Evolutionary conservation across 2,888 invertebrate genomes (phyloP).

Genomic region (Parelbella ahira): DNA sequence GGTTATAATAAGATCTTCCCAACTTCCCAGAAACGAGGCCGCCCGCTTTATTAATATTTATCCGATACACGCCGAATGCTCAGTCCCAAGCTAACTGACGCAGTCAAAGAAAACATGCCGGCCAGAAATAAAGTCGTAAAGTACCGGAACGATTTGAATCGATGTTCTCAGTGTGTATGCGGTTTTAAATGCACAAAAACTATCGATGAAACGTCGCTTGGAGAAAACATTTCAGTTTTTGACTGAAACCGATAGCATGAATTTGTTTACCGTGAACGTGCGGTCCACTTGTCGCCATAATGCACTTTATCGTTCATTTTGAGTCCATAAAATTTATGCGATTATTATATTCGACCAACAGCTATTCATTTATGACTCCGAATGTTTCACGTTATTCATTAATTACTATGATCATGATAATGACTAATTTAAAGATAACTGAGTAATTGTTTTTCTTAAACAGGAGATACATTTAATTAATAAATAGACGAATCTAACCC

Average conservation of each 20-base stretch:
- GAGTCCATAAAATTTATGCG: too few species aligned
- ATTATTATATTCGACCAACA: too few species aligned
- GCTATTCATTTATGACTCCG: too few species aligned
- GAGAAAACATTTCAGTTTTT: constrained; percentile 52
- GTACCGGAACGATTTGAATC: constrained; percentile 75
- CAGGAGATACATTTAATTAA: too few species aligned
- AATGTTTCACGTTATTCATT: too few species aligned
- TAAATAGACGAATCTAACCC: too few species aligned
- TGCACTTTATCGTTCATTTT: constrained; percentile 8
- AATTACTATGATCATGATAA: too few species aligned
- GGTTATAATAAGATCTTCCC: constrained; percentile 80
- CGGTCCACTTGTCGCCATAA: constrained; percentile 36
- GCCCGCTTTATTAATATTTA: constrained; percentile 79
- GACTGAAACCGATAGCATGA: constrained; percentile 40
- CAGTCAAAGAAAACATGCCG: constrained; percentile 76
- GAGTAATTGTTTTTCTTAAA: too few species aligned
- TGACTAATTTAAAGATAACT: too few species aligned
- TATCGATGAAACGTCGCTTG: constrained; percentile 56
- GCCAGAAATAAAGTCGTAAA: constrained; percentile 79
- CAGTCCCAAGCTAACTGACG: constrained; percentile 74
- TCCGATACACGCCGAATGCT: constrained; percentile 71
- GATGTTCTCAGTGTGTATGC: constrained; percentile 69
- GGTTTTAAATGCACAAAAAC: constrained; percentile 66
- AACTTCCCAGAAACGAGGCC: constrained; percentile 80
- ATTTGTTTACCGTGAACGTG: constrained; percentile 36